Base-by-base conservation (phyloP, 2,113 vertebrate species). In the Epinephelus cyanopodus region DNA sequence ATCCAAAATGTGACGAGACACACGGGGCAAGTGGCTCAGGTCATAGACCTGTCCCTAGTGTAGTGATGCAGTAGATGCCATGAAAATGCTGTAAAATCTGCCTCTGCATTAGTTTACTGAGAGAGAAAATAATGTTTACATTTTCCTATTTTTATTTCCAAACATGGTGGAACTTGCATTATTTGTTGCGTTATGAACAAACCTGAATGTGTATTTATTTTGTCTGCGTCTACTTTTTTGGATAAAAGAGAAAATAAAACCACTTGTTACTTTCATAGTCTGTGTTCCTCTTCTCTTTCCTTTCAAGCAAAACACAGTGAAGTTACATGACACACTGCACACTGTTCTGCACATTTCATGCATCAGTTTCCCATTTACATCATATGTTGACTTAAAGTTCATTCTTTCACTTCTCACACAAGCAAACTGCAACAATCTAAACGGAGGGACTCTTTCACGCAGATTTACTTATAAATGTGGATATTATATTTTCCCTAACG, bases 131-230 rank as follows among this genome's bases (percentile, higher is more conserved):
- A 77, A 79, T 84, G 93, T 95, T 96, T 95, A 95, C 95, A 95
- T 89, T 89, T 91, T 83, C 47, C 57, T 69, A 57, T 83, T 83
- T 90, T 87, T 56, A 71, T 25, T 14, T 48, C 1, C 21, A 73
- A 54, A 83, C 57, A 57, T 62, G 37, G 68, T 76, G 62, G 42
- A 77, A 94, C 86, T 87, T 92, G 89, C 92, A 92, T 85, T 45
- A 84, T 91, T 79, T 92, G 78, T 87, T 89, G 84, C 87, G 74
- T 84, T 68, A 81, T 83, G 95, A 95, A 94, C 95, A 95, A 95
- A 94, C 45, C 52, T 81, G 65, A 92, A 90, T 94, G 89, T 95
- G 78, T 94, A 95, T 95, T 95, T 95, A 95, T 95, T 93, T 80
- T 90, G 88, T 92, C 62, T 52, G 19, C 14, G 78, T 91, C 85